These are phyloP conservation scores for Siniperca knerii DNA, from an alignment of 2,113 vertebrate genomes.

Conservation along the genomic window DNA sequence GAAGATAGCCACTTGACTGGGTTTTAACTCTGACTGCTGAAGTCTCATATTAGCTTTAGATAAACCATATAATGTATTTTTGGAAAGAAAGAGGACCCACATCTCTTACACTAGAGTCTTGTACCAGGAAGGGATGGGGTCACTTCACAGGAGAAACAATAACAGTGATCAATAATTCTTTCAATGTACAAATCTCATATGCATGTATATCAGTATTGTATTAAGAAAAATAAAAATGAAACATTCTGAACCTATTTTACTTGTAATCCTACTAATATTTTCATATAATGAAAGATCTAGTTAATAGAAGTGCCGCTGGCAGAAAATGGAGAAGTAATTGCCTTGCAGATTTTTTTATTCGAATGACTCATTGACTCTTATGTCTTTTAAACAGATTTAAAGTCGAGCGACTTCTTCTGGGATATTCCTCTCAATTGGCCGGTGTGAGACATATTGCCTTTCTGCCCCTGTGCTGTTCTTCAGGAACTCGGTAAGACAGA, in stretches of 20 bases:
- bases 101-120: not conserved
- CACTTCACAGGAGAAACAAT: not conserved
- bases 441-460: conserved; percentile 45
- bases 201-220: not conserved
- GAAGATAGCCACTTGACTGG: not conserved
- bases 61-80: not conserved
- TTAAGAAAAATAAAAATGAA: not conserved
- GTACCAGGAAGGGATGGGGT: not conserved
- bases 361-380: not conserved
- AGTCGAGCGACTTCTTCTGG: conserved; percentile 30
- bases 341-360: not conserved
- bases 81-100: not conserved
- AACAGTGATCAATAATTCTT: not conserved
- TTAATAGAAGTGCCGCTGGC: not conserved
- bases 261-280: not conserved
- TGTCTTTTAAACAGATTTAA: conserved; percentile 39
- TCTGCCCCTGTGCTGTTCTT: conserved; percentile 18
- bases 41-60: not conserved
- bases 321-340: not conserved
- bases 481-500: conserved; percentile 61
- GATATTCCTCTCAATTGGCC: conserved; percentile 60
- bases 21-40: not conserved
- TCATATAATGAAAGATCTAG: not conserved
- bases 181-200: not conserved
- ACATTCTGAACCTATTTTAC: not conserved